These are phyloP conservation scores for Aspidoscelis tigris DNA, from an alignment of 2,113 vertebrate genomes.

Conservation along the genomic window DNA sequence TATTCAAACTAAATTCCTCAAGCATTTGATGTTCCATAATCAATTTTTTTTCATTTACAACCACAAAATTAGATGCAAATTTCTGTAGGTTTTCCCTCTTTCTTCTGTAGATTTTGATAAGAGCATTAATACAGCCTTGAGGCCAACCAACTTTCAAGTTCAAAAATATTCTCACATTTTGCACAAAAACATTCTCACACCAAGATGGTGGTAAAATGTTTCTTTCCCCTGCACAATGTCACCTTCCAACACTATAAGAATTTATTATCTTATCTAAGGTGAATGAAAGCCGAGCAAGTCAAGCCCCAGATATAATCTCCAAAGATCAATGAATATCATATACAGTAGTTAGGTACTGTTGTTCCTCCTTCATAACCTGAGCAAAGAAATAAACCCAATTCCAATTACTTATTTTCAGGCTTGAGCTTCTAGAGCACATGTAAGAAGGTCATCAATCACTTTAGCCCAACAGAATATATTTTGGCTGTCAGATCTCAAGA, in stretches of 20 bases:
- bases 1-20: not conserved
- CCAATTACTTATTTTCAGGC: not conserved
- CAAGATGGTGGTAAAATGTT: not conserved
- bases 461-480: not conserved
- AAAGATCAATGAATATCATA: conserved; percentile 1
- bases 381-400: not conserved
- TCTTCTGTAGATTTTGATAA: conserved; percentile 2
- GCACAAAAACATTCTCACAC: not conserved
- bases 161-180: not conserved
- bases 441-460: not conserved
- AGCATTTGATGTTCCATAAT: not conserved
- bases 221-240: not conserved
- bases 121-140: conserved; percentile 10
- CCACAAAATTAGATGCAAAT: conserved; percentile 14
- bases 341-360: not conserved
- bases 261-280: conserved; percentile 3
- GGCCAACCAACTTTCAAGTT: not conserved
- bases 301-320: not conserved
- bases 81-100: not conserved
- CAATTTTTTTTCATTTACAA: not conserved
- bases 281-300: not conserved
- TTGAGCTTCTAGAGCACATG: not conserved
- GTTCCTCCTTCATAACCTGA: not conserved
- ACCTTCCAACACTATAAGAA: conserved; percentile 4
- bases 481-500: not conserved